phyloP scores from a whole-genome alignment of 2,113 vertebrate genomes.

The Tursiops truncatus region DNA sequence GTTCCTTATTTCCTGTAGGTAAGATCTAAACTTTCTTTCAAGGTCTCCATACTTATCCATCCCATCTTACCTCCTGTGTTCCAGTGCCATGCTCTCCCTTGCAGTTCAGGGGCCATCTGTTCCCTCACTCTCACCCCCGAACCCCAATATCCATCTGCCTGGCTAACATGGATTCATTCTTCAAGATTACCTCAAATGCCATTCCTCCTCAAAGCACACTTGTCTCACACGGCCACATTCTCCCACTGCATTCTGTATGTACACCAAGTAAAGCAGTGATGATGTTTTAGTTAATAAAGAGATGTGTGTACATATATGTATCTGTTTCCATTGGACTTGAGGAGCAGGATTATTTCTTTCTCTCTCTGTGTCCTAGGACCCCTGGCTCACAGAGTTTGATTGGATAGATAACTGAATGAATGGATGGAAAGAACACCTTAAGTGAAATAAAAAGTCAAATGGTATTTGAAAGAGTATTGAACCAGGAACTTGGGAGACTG shows the following conservation, averaged over 20 bases:
- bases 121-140: neutral
- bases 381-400: neutral
- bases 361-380: neutral
- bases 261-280: neutral
- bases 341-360: neutral
- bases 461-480: neutral
- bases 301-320: neutral
- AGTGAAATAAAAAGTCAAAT: neutral
- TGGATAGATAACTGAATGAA: neutral
- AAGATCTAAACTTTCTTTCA: neutral
- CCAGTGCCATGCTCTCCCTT: neutral
- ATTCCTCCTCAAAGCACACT: neutral
- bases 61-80: neutral
- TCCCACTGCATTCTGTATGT: neutral
- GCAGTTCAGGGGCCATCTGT: neutral
- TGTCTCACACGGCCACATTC: neutral
- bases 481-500: neutral
- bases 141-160: neutral
- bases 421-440: constrained; percentile 1
- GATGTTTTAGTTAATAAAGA: neutral
- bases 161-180: neutral
- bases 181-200: neutral
- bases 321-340: neutral
- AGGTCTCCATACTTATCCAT: neutral
- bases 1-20: neutral